These are phyloP conservation scores for Poecilus cupreus DNA, from an alignment of 2,888 invertebrate genomes.

Conservation along the genomic window DNA sequence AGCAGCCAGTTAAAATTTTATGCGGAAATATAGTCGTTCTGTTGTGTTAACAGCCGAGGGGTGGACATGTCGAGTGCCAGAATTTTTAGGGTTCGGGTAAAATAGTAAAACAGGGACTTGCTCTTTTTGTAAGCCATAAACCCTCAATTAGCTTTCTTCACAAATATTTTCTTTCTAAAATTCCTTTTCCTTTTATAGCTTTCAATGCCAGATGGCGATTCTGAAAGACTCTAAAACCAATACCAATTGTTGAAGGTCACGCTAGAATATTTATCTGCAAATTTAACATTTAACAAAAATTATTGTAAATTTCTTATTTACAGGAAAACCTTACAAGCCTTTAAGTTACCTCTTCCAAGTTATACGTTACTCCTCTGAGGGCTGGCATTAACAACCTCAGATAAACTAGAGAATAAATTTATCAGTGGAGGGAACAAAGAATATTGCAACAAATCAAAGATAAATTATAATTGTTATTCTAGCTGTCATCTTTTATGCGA, in stretches of 20 bases:
- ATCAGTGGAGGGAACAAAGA: too few species aligned
- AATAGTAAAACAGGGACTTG: not conserved
- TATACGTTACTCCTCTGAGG: too few species aligned
- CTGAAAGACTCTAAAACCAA: not conserved
- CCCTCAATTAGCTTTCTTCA: slow-evolving; percentile 1
- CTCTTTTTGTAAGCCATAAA: not conserved
- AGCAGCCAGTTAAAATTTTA: slow-evolving; percentile 45
- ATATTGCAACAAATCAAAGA: too few species aligned
- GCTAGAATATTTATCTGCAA: too few species aligned
- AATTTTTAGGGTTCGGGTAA: not conserved
- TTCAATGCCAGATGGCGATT: not conserved
- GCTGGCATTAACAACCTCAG: too few species aligned
- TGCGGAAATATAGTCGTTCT: slow-evolving; percentile 39
- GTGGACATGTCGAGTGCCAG: not conserved
- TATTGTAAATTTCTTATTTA: too few species aligned
- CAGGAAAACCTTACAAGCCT: too few species aligned
- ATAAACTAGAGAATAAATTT: too few species aligned
- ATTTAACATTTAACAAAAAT: too few species aligned
- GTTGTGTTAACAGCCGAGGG: not conserved
- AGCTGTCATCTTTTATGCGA: too few species aligned
- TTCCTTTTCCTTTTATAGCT: not conserved
- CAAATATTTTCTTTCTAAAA: not conserved
- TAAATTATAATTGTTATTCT: too few species aligned
- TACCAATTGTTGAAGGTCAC: not conserved
- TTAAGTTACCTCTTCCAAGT: too few species aligned